Base-by-base conservation (phyloP, 2,888 invertebrate species). In the Agrotis ipsilon region DNA sequence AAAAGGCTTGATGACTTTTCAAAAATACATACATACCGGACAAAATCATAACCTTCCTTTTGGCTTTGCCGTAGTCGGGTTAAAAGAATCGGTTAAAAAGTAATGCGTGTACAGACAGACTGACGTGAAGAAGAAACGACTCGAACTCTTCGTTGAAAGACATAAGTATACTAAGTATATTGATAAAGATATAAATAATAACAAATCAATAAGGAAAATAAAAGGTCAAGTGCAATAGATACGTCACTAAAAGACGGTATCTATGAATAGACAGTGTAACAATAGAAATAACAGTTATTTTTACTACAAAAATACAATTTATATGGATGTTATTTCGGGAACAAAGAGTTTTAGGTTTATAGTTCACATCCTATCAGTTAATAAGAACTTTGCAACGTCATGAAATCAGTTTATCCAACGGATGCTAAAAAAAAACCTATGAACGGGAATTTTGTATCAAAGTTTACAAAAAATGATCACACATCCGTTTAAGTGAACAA, bases 401-500 rank as follows among this genome's bases (percentile, higher is more conserved):
- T 46, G 0, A 46, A 46, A 68, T 19, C 3, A 60, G 49, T 27
- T 61, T 69, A 61, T 46, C n/a, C 52, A 59, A 59, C 27, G 6
- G 19, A 57, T 6, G 16, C 13, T n/a, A 55, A 55, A 59, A 19
- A 39, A 57, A 45, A 49, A 51, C 11, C 32, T 55, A 68, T 14
- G 3, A 55, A 24, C 55, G 24, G 55, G 32, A 61, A 61, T 69
- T 16, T 21, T 57, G 24, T 76, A 61, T 60, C 49, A 27, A 46
- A 51, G 39, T 24, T 19, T 11, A 52, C 49, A 76, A 76, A 51
- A 76, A 69, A 43, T 13, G 0, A 58, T 49, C 65, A 58, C 27
- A 80, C 59, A 74, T 74, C 80, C 62, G 74, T 55, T 63, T 39
- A 63, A 21, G 21, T 70, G 67, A 62, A 54, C 49, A 59, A 79